Percentiles rank a stretch among this genome's conserved stretches.
phyloP scores from a whole-genome alignment of 2,888 invertebrate genomes.

The Brachynemurus nebulosus region DNA sequence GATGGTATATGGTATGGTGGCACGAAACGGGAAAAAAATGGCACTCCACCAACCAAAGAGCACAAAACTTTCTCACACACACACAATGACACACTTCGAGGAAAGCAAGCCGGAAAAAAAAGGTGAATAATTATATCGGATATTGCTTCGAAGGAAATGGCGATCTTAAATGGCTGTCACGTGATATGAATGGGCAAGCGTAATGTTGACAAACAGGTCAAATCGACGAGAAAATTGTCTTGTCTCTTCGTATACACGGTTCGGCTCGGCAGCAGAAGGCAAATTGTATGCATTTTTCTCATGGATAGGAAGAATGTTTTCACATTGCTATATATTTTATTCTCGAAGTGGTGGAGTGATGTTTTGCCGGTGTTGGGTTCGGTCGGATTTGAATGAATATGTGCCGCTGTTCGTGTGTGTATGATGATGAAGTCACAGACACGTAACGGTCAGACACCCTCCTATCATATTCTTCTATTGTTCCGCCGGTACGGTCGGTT shows the following conservation, averaged over 20 bases:
- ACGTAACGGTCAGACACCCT: neutral
- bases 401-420: no score
- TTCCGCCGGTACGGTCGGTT: neutral
- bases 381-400: no score
- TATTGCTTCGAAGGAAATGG: no score
- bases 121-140: constrained; percentile 1
- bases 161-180: no score
- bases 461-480: no score
- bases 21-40: no score
- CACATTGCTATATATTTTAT: neutral
- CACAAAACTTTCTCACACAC: no score
- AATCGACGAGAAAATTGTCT: constrained; percentile 9
- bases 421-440: neutral
- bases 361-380: no score
- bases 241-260: constrained; percentile 1
- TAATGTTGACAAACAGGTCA: constrained; percentile 8
- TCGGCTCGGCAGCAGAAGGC: neutral
- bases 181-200: constrained; percentile 7
- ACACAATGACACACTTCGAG: no score
- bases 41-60: no score
- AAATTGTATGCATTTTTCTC: constrained; percentile 9
- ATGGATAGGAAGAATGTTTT: neutral
- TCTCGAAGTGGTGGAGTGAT: no score
- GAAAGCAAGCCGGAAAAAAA: neutral
- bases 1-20: no score